phyloP scores from a whole-genome alignment of 2,113 vertebrate genomes.

The Scomber scombrus region DNA sequence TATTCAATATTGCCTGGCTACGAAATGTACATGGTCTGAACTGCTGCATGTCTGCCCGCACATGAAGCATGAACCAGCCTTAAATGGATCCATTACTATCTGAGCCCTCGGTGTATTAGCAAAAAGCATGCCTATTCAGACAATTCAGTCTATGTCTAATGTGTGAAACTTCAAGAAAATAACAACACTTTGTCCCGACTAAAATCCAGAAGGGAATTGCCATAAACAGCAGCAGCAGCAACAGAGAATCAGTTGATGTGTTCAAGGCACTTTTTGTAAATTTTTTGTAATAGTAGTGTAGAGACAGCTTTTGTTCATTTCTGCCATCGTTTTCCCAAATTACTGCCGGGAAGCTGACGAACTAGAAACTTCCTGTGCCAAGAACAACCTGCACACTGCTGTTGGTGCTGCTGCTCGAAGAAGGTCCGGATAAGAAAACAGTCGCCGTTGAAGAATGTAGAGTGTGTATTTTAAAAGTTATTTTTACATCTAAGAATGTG shows the following conservation, averaged over 20 bases:
- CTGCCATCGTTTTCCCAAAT: constrained; percentile 14
- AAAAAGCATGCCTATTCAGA: not conserved
- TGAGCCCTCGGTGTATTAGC: not conserved
- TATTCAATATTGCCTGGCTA: no score
- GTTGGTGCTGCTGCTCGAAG: not conserved
- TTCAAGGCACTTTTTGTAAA: constrained; percentile 5
- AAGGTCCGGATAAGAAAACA: not conserved
- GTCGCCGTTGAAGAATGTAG: constrained; percentile 31
- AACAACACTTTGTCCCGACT: not conserved
- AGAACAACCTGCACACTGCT: constrained; percentile 11
- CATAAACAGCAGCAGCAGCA: constrained; percentile 12
- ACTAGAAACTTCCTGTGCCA: not conserved
- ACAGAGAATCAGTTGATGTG: constrained; percentile 6
- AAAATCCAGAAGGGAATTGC: not conserved
- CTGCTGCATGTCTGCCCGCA: not conserved
- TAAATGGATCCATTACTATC: not conserved
- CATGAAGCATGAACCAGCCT: constrained; percentile 4
- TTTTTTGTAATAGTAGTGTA: not conserved
- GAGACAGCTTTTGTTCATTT: not conserved
- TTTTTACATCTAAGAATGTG: constrained; percentile 32
- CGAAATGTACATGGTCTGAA: no score
- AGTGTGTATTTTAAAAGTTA: constrained; percentile 22
- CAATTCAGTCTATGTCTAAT: no score
- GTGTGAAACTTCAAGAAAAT: not conserved
- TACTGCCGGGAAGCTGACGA: not conserved